These are phyloP conservation scores for Chloebia gouldiae DNA, from an alignment of 2,113 vertebrate species.

Conservation along the genomic window DNA sequence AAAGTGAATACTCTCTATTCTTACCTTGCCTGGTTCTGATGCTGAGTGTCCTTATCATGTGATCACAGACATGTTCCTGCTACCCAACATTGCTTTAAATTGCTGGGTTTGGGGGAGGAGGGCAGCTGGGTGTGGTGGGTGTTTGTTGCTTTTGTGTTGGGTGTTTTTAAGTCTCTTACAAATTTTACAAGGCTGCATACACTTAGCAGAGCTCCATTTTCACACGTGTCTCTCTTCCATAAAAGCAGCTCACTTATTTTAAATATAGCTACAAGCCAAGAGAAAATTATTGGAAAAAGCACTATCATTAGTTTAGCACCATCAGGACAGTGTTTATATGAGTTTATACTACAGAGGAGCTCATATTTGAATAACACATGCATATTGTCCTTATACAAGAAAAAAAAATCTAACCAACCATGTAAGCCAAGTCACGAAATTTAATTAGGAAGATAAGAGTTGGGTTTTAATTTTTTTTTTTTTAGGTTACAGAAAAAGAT, in stretches of 20 bases:
- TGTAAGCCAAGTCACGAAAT: slow-evolving; percentile 71
- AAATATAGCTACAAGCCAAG: slow-evolving; percentile 40
- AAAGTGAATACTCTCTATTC: neutral
- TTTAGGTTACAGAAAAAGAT: slow-evolving; percentile 63
- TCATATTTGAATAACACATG: slow-evolving; percentile 68
- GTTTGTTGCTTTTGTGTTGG: neutral
- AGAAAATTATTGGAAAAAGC: slow-evolving; percentile 10
- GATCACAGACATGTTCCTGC: neutral
- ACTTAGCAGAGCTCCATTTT: slow-evolving; percentile 20
- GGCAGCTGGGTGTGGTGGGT: neutral
- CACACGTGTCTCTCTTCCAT: neutral
- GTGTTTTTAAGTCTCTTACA: neutral
- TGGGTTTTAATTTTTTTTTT: neutral
- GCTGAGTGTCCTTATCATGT: neutral
- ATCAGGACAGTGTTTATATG: slow-evolving; percentile 27
- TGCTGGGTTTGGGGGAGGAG: neutral
- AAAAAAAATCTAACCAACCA: slow-evolving; percentile 47
- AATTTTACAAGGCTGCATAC: slow-evolving; percentile 19
- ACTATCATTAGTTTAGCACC: slow-evolving; percentile 21
- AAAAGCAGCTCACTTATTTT: slow-evolving; percentile 44
- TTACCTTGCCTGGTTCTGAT: neutral
- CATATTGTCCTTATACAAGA: slow-evolving; percentile 38
- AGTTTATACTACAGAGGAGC: slow-evolving; percentile 57
- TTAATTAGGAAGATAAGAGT: slow-evolving; percentile 78
- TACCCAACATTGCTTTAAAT: neutral